Evolutionary conservation across 2,113 vertebrate genomes (phyloP).

Genomic region (Procavia capensis): DNA sequence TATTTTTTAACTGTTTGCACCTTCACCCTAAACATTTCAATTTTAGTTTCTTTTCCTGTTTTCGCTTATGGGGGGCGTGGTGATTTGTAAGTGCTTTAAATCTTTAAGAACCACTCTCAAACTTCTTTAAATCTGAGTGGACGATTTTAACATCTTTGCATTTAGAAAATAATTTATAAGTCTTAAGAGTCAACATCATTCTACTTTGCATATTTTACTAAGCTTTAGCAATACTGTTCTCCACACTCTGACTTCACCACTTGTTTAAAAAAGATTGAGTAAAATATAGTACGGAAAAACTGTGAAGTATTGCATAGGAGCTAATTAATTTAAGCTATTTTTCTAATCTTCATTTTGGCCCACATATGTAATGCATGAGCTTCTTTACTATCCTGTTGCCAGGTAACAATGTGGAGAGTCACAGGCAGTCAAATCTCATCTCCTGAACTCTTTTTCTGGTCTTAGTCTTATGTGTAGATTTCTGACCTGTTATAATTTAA

Average conservation of each 20-base stretch:
- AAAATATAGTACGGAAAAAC: conserved; percentile 5
- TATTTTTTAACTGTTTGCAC: not conserved
- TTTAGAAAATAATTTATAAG: conserved; percentile 32
- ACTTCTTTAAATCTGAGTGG: not conserved
- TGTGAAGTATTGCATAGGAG: not conserved
- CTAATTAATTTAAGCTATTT: not conserved
- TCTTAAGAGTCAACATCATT: conserved; percentile 7
- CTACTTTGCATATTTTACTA: not conserved
- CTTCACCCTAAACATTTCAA: not conserved
- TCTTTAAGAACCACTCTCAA: not conserved
- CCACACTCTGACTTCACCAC: fast-evolving
- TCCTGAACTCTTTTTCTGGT: not conserved
- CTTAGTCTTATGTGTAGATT: not conserved
- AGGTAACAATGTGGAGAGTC: not conserved
- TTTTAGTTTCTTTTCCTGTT: not conserved
- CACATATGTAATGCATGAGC: not conserved
- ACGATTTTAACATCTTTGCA: not conserved
- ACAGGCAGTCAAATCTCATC: not conserved
- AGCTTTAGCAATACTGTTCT: not conserved
- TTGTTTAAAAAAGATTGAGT: not conserved
- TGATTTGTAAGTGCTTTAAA: not conserved
- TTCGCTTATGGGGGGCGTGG: not conserved
- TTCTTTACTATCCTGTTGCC: not conserved
- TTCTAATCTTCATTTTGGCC: not conserved
- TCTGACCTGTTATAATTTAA: not conserved